Percentiles rank a stretch among this genome's conserved stretches.
These are phyloP conservation scores for Copsychus sechellarum DNA, from an alignment of 2,113 vertebrate genomes.

Conservation along the genomic window DNA sequence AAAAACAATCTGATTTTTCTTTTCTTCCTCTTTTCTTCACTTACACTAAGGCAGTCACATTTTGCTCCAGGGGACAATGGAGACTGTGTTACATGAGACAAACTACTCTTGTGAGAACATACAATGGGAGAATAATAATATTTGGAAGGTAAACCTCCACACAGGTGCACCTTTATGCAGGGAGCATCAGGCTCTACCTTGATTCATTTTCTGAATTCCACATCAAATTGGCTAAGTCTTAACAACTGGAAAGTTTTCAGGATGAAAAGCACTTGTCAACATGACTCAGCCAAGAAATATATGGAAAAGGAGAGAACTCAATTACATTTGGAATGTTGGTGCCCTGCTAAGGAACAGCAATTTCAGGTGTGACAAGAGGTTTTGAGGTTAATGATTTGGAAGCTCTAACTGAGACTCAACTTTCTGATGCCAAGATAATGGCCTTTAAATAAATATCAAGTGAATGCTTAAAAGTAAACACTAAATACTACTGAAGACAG, in stretches of 20 bases:
- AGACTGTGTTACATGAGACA: neutral
- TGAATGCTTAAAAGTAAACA: neutral
- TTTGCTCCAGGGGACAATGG: neutral
- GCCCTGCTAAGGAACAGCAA: neutral
- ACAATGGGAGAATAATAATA: slow-evolving; percentile 2
- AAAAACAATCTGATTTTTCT: neutral
- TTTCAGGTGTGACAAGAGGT: neutral
- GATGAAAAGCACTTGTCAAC: slow-evolving; percentile 30
- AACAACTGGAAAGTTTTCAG: slow-evolving; percentile 1
- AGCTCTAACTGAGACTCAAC: neutral
- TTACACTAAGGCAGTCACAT: neutral
- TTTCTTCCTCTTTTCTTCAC: neutral
- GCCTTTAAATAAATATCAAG: neutral
- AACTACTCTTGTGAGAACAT: neutral
- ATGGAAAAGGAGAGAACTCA: slow-evolving; percentile 27
- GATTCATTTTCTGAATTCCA: slow-evolving; percentile 34
- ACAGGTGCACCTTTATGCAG: neutral
- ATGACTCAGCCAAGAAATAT: neutral
- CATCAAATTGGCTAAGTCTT: neutral
- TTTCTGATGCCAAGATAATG: neutral
- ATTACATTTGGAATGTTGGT: slow-evolving; percentile 18
- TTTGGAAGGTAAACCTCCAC: neutral
- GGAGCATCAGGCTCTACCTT: neutral
- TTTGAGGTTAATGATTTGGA: neutral
- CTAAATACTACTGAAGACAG: neutral